Evolutionary conservation across 2,888 invertebrate species (phyloP).

Genomic region (Plebejus melissa): DNA sequence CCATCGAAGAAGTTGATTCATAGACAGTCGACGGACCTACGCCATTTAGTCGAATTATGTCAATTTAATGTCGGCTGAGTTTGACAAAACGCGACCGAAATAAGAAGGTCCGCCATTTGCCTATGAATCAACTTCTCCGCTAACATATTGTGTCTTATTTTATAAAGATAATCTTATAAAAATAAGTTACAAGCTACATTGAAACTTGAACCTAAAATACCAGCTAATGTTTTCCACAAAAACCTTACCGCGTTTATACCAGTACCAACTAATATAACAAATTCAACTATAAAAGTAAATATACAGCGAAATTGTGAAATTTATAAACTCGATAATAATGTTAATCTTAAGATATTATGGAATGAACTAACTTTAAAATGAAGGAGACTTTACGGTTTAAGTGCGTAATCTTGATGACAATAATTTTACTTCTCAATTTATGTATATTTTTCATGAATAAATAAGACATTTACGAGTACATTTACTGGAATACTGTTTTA

Average conservation of each 20-base stretch:
- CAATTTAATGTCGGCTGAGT: no score
- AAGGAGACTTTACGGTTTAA: background rate
- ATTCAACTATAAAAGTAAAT: background rate
- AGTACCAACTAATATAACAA: background rate
- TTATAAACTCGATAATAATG: background rate
- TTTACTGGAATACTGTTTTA: slow-evolving; percentile 26
- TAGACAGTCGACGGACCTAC: no score
- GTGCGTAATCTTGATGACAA: background rate
- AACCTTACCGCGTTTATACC: background rate
- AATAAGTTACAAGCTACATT: background rate
- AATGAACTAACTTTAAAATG: background rate
- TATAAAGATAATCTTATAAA: background rate
- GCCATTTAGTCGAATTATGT: no score
- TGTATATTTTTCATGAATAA: background rate
- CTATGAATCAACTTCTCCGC: background rate
- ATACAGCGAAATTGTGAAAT: background rate
- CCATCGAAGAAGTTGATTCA: no score
- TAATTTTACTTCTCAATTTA: background rate
- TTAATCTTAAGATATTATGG: background rate
- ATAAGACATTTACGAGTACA: background rate
- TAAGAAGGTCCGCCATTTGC: no score
- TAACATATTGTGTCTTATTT: background rate
- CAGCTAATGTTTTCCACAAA: background rate
- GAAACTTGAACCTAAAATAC: background rate
- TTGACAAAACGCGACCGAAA: no score